Conservation (phyloP, 2,888 invertebrate genomes). For the Drosophila macrospina region DNA sequence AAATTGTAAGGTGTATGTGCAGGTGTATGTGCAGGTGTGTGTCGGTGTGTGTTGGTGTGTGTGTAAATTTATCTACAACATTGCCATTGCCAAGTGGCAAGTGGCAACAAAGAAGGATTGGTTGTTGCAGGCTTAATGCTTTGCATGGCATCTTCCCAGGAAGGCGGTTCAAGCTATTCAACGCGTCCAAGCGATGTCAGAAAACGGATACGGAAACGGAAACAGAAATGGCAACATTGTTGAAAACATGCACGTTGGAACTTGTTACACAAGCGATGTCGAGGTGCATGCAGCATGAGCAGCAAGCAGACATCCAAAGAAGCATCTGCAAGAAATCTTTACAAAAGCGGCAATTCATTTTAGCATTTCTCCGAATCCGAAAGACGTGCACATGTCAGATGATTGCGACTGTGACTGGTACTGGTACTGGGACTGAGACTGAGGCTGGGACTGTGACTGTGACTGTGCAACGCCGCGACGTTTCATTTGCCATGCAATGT, state of each 20-base stretch:
- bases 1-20: constrained; percentile 35
- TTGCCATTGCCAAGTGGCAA: constrained; percentile 30
- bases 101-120: constrained; percentile 23
- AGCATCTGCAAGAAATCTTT: constrained; percentile 71
- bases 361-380: constrained; percentile 66
- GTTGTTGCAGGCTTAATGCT: constrained; percentile 42
- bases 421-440: too few species aligned
- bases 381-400: constrained; percentile 76
- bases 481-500: constrained; percentile 16
- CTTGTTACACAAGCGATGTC: constrained; percentile 66
- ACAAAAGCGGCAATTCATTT: constrained; percentile 80
- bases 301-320: constrained; percentile 19
- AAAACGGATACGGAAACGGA: constrained; percentile 53
- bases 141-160: constrained; percentile 42
- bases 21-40: constrained; percentile 4
- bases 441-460: too few species aligned
- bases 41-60: constrained; percentile 11
- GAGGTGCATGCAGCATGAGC: constrained; percentile 35
- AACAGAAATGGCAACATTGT: constrained; percentile 73
- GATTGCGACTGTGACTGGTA: constrained; percentile 59
- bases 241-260: constrained; percentile 79
- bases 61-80: constrained; percentile 61
- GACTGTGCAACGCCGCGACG: constrained; percentile 1
- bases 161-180: constrained; percentile 1
- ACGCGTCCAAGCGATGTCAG: constrained; percentile 58